phyloP scores from a whole-genome alignment of 2,888 invertebrate species.

The Harmothoe impar region DNA sequence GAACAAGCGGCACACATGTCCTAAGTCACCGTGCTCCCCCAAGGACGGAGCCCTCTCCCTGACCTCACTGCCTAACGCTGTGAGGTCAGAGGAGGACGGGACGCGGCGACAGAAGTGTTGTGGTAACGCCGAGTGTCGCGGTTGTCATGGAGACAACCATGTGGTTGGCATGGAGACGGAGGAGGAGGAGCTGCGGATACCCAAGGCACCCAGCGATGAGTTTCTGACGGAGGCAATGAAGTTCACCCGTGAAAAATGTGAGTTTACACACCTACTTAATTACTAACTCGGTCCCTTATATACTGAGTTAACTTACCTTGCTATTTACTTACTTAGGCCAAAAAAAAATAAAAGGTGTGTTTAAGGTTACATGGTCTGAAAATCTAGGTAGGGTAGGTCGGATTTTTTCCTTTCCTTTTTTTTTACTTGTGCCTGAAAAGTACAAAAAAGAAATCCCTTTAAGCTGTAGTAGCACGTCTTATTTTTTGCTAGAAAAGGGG shows the following conservation, averaged over 20 bases:
- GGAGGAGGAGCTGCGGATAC: constrained; percentile 39
- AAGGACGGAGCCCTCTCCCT: background rate
- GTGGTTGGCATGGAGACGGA: constrained; percentile 48
- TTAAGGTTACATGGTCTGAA: too few species aligned
- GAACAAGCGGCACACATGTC: constrained; percentile 44
- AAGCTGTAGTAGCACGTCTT: too few species aligned
- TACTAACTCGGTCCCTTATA: too few species aligned
- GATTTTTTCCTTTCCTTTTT: too few species aligned
- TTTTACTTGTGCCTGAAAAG: too few species aligned
- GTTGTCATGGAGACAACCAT: constrained; percentile 8
- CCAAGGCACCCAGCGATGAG: constrained; percentile 56
- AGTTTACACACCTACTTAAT: constrained; percentile 22
- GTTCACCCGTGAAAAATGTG: constrained; percentile 60
- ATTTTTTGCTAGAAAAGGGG: too few species aligned
- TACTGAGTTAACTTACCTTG: too few species aligned
- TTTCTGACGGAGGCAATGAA: constrained; percentile 55
- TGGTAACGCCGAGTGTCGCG: background rate
- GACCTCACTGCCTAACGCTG: background rate
- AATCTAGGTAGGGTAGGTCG: too few species aligned
- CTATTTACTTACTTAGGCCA: too few species aligned
- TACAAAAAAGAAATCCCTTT: too few species aligned
- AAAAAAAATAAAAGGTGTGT: too few species aligned
- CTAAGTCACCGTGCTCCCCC: constrained; percentile 29
- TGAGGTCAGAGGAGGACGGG: background rate
- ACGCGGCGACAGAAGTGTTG: background rate